phyloP scores from a whole-genome alignment of 2,888 invertebrate genomes.

The Tortricodes alternella region DNA sequence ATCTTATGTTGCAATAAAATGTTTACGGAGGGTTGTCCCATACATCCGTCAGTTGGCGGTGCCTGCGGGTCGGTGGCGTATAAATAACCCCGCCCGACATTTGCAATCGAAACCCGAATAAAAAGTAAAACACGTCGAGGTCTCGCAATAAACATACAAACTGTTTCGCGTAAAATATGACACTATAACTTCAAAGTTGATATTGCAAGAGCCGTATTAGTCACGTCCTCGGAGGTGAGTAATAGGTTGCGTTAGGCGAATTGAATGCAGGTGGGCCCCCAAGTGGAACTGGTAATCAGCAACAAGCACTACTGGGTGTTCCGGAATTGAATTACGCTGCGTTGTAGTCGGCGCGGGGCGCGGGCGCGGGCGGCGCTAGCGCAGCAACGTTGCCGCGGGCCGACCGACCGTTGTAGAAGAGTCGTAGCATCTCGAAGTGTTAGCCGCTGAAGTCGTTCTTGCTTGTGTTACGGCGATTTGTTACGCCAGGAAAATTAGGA shows the following conservation, averaged over 20 bases:
- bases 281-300: not conserved
- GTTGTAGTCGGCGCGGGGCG: not conserved
- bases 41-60: conserved; percentile 2
- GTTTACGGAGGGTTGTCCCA: conserved; percentile 19
- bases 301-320: conserved; percentile 5
- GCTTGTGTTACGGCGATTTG: too few species aligned
- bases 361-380: not conserved
- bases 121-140: conserved; percentile 14
- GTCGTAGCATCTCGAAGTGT: too few species aligned
- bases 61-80: not conserved
- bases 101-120: not conserved
- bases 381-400: too few species aligned
- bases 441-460: too few species aligned
- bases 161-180: conserved; percentile 4
- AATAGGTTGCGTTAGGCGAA: not conserved
- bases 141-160: conserved; percentile 2
- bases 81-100: not conserved
- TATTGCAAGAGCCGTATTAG: not conserved
- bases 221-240: not conserved
- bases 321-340: conserved; percentile 5
- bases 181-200: conserved; percentile 8
- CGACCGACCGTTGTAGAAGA: too few species aligned
- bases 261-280: not conserved
- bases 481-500: too few species aligned
- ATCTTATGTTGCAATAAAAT: conserved; percentile 22